Evolutionary conservation across 35 echinoderm and acorn worm genomes (phyloP), one percentile per base, ranked within the genome.

Genomic region (Ptychodera flava): DNA sequence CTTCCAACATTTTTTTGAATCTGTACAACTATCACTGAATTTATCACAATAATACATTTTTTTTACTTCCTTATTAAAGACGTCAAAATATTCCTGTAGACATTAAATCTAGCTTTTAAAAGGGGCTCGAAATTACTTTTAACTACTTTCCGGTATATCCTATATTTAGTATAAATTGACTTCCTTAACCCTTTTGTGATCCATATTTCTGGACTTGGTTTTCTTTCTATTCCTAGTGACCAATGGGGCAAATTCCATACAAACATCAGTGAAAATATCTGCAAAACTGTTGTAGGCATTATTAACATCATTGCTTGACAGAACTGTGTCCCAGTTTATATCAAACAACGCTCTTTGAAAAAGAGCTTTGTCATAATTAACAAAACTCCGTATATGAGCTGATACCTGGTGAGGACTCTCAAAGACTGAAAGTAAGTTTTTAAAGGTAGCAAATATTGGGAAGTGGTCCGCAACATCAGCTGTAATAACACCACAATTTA

Each of bases 41-140:
- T 31, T 82, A 2, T 82, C 32, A 31, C 34, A 33, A 34, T 82
- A 82, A 82, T 82, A 34, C 34, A 33, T 32, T 33, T 82, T 82
- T 82, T 34, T 16, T 33, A 82, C 1, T 33, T 82, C 34, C 32
- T 82, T 33, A 82, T 2, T 32, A 32, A 1, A 27, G 31, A 33
- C 1, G 80, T 82, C 34, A 32, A 82, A 33, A 33, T 82, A 33
- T 82, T 82, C 27, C 80, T 82, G 34, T 82, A 82, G 22, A 1
- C 34, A 1, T 33, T 33, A 27, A 33, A 82, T 33, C 34, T 82
- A 1, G 6, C 34, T 33, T 82, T 16, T 33, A 31, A 2, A 2
- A 30, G 22, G 31, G 0, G 22, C 34, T 82, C 34, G 22, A 33
- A 82, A 16, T 33, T 32, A 33, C 34, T 16, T 33, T 27, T 1